Percentiles rank a stretch among this genome's conserved stretches.
phyloP scores from a whole-genome alignment of 2,113 vertebrate genomes.

The Cettia cetti region DNA sequence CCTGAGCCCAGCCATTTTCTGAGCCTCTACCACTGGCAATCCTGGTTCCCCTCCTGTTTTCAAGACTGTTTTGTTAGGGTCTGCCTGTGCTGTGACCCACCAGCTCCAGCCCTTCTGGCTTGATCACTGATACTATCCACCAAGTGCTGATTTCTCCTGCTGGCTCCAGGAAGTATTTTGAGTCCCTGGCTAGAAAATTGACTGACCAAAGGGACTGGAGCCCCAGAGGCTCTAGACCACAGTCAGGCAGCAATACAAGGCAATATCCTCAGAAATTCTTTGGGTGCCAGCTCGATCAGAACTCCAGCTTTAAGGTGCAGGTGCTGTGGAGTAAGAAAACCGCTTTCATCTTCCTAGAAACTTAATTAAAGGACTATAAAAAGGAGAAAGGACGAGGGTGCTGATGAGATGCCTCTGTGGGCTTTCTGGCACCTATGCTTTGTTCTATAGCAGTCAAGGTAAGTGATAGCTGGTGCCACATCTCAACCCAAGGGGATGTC shows the following conservation, averaged over 20 bases:
- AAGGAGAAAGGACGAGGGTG: neutral
- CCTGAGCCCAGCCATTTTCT: neutral
- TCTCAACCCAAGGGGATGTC: neutral
- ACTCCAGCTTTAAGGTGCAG: neutral
- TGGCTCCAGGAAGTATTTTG: neutral
- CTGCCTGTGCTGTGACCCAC: neutral
- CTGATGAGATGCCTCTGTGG: neutral
- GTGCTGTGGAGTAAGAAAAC: neutral
- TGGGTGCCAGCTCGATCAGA: neutral
- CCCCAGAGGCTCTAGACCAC: neutral
- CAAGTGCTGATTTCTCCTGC: neutral
- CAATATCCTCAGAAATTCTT: neutral
- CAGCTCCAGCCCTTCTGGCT: neutral
- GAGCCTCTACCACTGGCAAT: neutral
- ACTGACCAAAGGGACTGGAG: neutral
- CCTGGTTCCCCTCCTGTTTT: neutral
- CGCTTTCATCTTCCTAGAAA: neutral
- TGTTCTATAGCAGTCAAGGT: neutral
- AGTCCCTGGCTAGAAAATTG: neutral
- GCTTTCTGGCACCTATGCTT: neutral
- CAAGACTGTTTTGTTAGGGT: neutral
- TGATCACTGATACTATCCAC: neutral
- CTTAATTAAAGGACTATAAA: neutral
- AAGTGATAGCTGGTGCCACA: neutral
- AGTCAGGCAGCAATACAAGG: neutral